Evolutionary conservation across 2,113 vertebrate species (phyloP).

Genomic region (Hippocampus comes): DNA sequence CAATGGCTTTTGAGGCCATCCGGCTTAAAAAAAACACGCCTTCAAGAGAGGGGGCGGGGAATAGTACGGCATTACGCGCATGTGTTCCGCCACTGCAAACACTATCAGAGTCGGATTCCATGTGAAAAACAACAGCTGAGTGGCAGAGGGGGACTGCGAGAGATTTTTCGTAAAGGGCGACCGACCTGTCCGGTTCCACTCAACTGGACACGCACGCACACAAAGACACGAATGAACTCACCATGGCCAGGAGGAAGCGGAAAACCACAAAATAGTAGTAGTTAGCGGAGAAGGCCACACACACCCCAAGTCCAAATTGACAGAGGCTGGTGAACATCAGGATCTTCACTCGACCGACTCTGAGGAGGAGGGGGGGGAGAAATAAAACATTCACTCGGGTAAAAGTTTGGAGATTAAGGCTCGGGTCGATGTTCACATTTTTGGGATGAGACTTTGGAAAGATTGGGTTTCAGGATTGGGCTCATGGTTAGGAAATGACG

Average conservation of each 20-base stretch:
- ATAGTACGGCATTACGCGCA: not conserved
- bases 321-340: slow-evolving; percentile 81
- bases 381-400: no score
- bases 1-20: no score
- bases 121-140: slow-evolving; percentile 67
- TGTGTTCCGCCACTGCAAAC: not conserved
- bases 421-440: not conserved
- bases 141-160: slow-evolving; percentile 10
- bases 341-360: slow-evolving; percentile 80
- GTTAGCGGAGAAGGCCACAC: slow-evolving; percentile 80
- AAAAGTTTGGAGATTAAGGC: no score
- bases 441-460: no score
- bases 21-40: no score
- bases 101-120: slow-evolving; percentile 12
- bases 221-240: slow-evolving; percentile 62
- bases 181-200: not conserved
- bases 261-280: slow-evolving; percentile 81
- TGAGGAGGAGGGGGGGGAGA: slow-evolving; percentile 41
- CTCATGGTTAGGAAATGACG: no score
- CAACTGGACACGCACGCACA: no score
- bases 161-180: slow-evolving; percentile 9
- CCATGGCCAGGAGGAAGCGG: slow-evolving; percentile 88
- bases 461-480: no score
- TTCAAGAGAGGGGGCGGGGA: no score
- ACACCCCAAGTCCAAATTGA: slow-evolving; percentile 81